Evolutionary conservation across 2,113 vertebrate species (phyloP), one percentile per base, ranked within the genome.

Genomic region (Sapajus apella): DNA sequence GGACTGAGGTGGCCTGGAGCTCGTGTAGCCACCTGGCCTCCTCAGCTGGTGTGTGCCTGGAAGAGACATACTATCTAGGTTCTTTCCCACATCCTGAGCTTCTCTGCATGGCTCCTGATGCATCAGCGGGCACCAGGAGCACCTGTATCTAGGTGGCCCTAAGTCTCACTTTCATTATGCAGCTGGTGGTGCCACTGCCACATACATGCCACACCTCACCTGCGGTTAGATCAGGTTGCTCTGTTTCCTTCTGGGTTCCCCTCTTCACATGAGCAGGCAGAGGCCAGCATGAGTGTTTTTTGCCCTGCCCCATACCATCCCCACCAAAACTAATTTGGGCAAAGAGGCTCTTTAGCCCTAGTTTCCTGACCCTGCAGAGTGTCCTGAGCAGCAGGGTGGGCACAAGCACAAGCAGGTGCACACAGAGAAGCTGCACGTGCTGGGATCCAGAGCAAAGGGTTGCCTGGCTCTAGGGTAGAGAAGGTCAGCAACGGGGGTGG

Each of bases 221-320:
- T n/a, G 50, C 72, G 37, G 37, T 72, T 12, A 45, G 96, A 40
- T 76, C 93, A 61, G 5, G 75, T 61, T 66, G 72, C 97, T 80
- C 3, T 5, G 27, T 11, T 55, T 61, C 47, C 87, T 82, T 10
- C 21, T 27, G 75, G 20, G 30, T 91, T 77, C 35, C 75, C 27
- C 56, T 52, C 68, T 87, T 52, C 64, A 6, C 40, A 18, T 79
- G 32, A 47, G 83, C 23, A 23, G 80, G 43, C 72, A 68, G 88
- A 84, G 64, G 40, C 80, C 56, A 37, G 43, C 14, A 0, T 56
- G 1, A 2, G 18, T 32, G n/a, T 64, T 72, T 80, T 73, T 56
- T 45, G 35, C 64, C 55, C 47, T 17, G 37, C 16, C 16, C 18
- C 1, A 17, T 1, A 4, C 81, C n/a, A 5, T 14, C 58, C 20